Evolutionary conservation across 37 sponge, comb jelly and placozoan species (phyloP).

Genomic region (Spongia lamella): DNA sequence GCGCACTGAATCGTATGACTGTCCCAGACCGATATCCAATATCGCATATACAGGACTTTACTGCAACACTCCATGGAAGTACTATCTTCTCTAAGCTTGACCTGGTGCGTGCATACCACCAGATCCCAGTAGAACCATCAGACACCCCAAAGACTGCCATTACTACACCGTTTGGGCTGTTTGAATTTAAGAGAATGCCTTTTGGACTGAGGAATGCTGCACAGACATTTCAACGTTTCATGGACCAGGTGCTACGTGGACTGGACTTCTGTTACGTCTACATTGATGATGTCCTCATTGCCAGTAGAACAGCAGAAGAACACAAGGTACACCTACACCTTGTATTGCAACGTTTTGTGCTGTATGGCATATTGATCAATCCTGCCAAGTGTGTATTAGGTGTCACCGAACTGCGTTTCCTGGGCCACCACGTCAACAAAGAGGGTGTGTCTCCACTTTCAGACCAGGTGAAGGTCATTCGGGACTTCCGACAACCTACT

Average conservation of each 20-base stretch:
- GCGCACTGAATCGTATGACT: slow-evolving; percentile 55
- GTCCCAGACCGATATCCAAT: slow-evolving; percentile 51
- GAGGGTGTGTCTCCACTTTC: slow-evolving; percentile 23
- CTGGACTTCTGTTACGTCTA: slow-evolving; percentile 47
- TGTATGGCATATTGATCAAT: slow-evolving; percentile 41
- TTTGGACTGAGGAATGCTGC: slow-evolving; percentile 61
- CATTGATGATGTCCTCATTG: slow-evolving; percentile 47
- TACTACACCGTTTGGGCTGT: slow-evolving; percentile 54
- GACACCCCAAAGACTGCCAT: slow-evolving; percentile 58
- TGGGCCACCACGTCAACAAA: slow-evolving; percentile 22
- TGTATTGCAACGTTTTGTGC: slow-evolving; percentile 32
- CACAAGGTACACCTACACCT: slow-evolving; percentile 34
- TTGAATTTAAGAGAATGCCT: slow-evolving; percentile 60
- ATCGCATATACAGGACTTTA: slow-evolving; percentile 58
- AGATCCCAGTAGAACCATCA: slow-evolving; percentile 55
- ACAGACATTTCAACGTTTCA: slow-evolving; percentile 59
- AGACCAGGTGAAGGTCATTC: slow-evolving; percentile 38
- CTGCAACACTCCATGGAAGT: slow-evolving; percentile 36
- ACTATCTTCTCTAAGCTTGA: slow-evolving; percentile 49
- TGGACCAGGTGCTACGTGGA: slow-evolving; percentile 56
- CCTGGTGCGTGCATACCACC: slow-evolving; percentile 47
- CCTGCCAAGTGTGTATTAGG: slow-evolving; percentile 59
- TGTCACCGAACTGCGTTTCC: slow-evolving; percentile 17
- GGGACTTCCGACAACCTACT: slow-evolving; percentile 50
- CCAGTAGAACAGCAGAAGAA: slow-evolving; percentile 36